These are phyloP conservation scores for Saguinus imperator DNA, from an alignment of 2,113 vertebrate genomes.

Conservation along the genomic window DNA sequence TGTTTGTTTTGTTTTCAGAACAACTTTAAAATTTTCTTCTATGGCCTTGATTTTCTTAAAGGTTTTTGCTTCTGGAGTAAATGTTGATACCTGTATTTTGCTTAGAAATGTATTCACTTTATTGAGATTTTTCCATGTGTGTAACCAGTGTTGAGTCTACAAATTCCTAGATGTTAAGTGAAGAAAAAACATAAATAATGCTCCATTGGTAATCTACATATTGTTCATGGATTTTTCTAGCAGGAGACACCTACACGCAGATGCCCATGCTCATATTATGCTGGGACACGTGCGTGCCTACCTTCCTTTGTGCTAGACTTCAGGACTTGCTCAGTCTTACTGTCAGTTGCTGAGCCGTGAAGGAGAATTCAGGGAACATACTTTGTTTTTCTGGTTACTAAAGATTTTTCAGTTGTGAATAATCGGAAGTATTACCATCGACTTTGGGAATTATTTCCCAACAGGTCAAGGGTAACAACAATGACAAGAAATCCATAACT, in stretches of 20 bases:
- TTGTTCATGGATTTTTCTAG: background rate
- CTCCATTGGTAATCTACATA: background rate
- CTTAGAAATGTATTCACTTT: background rate
- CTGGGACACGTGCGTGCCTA: background rate
- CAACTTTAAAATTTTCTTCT: background rate
- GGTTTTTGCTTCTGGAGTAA: background rate
- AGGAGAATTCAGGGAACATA: background rate
- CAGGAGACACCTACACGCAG: too few species aligned
- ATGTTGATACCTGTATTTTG: background rate
- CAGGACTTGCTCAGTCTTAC: background rate
- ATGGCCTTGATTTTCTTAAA: background rate
- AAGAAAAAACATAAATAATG: background rate
- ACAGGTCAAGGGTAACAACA: background rate
- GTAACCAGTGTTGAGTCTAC: background rate
- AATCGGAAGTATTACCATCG: slow-evolving; percentile 9
- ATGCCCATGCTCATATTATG: accelerated
- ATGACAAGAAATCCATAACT: slow-evolving; percentile 56
- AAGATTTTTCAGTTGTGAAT: slow-evolving; percentile 27
- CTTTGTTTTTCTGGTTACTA: background rate
- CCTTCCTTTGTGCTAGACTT: background rate
- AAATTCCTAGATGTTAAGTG: background rate
- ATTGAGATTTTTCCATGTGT: background rate
- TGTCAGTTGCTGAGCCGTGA: background rate
- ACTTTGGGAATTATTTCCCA: slow-evolving; percentile 40
- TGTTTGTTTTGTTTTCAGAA: background rate